Evolutionary conservation across 2,113 vertebrate species (phyloP), one percentile per base, ranked within the genome.

Genomic region (Tylochromis polylepis): DNA sequence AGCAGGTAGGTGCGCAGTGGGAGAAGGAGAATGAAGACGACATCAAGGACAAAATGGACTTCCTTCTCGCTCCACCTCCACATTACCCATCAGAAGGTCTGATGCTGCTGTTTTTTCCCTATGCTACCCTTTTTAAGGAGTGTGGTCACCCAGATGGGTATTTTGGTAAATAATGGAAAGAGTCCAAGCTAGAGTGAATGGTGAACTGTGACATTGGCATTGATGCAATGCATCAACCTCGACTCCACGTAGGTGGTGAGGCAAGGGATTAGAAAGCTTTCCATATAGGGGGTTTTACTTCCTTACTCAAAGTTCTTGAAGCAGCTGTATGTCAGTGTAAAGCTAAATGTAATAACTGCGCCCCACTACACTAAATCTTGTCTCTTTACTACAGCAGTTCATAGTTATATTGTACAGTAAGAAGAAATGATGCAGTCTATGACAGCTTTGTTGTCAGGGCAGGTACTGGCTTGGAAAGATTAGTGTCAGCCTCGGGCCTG

Each of bases 1-100:
- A 94, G 84, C 96, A 96, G 88, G 88, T 97, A 2, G 99, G 99
- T 3, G 89, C 96, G 46, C 98, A 98, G 81, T 99, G 99, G 99
- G 98, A 99, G 91, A 96, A 96, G 31, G 99, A 99, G 93, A 99
- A 99, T 9, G 98, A 98, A 89, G 97, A 97, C 0, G 98, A 99
- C 70, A 95, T 99, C 85, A 99, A 99, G 94, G 98, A 99, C 94
- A 99, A 99, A 91, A 95, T 98, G 93, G 97, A 99, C 93, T 99
- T 99, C 18, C 94, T 96, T 81, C 46, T 95, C 14, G 81, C 93
- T 0, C 93, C 95, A 6, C 97, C 97, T 2, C 46, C 95, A 78
- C 95, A 95, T 88, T 99, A 98, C 93, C 98, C 98, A 27, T 77
- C 81, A 9, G 97, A 95, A 93, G 97, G 98, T 99, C 85, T 31